Evolutionary conservation across 2,888 invertebrate genomes (phyloP), one percentile per base, ranked within the genome.

Genomic region (Gymnosoma rotundatum): DNA sequence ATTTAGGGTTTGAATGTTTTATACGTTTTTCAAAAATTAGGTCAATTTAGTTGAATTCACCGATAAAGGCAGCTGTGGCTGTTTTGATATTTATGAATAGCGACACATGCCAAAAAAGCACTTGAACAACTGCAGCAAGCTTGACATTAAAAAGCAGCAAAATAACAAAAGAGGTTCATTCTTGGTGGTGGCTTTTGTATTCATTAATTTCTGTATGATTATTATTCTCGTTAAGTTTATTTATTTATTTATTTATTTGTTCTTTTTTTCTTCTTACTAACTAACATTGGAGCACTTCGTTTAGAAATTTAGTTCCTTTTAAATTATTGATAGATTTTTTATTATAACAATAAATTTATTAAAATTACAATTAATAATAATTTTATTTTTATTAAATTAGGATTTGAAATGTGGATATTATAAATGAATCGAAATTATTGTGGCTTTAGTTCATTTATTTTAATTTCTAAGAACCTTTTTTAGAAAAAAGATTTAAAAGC

Each of bases 51-150:
- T 78, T 73, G 36, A 64, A 38, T 78, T 64, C 48, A 56, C 52
- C 61, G 42, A 48, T 14, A 73, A 81, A 69, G 48, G 84, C 81
- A 74, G 84, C 78, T 84, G 81, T 74, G 78, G 50, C 58, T 64
- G 9, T 61, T 58, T 54, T 67, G 73, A 69, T 76, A 74, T 80
- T 80, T 70, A 84, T 78, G 63, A 78, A 69, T 54, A 38, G 75
- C 78, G 81, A 78, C 84, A 81, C 84, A 84, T 81, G 84, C 81
- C 81, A 84, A 80, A 80, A 76, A 64, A 50, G 7, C 12, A 48
- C 18, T 2, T 20, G 18, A 25, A 12, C 52, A 61, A 56, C 50
- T 54, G n/a, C 16, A 38, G 16, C 42, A 58, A 67, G 14, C 42
- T 58, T 32, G 25, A 14, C 10, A 4, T 32, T 21, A 9, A 58